Evolutionary conservation across 2,113 vertebrate genomes (phyloP).

Genomic region (Chitala chitala): DNA sequence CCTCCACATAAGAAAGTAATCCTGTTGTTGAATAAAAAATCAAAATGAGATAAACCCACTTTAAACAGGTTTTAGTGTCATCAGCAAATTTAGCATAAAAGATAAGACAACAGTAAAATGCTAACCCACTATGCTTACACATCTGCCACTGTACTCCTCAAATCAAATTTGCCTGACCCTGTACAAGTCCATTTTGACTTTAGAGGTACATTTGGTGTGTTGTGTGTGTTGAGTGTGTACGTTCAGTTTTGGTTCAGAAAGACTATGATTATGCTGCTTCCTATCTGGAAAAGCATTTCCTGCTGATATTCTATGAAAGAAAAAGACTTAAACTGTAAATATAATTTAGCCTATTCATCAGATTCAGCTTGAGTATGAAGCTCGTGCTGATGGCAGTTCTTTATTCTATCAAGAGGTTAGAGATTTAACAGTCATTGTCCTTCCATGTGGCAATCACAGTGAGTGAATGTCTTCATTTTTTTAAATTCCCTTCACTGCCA

Average conservation of each 20-base stretch:
- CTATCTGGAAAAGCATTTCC: slow-evolving; percentile 7
- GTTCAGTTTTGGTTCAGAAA: neutral
- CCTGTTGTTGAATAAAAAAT: too few relatives aligned
- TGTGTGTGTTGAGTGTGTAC: neutral
- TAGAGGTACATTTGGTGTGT: neutral
- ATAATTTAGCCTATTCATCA: slow-evolving; percentile 13
- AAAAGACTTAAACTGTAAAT: slow-evolving; percentile 9
- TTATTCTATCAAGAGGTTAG: neutral
- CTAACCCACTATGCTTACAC: too few relatives aligned
- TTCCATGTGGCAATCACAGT: neutral
- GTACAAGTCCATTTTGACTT: too few relatives aligned
- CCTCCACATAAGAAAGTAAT: too few relatives aligned
- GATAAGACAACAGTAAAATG: too few relatives aligned
- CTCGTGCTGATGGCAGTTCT: slow-evolving; percentile 5
- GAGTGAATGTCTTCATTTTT: neutral
- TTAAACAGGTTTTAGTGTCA: too few relatives aligned
- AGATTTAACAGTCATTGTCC: slow-evolving; percentile 4
- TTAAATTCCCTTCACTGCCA: slow-evolving; percentile 2
- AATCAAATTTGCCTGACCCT: too few relatives aligned
- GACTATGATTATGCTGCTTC: neutral
- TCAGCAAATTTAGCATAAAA: too few relatives aligned
- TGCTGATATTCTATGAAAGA: neutral
- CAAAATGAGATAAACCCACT: too few relatives aligned
- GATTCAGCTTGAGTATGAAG: slow-evolving; percentile 4
- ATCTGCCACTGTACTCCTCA: too few relatives aligned